Base-by-base conservation (phyloP, 2,888 invertebrate species). In the Synanthedon formicaeformis region DNA sequence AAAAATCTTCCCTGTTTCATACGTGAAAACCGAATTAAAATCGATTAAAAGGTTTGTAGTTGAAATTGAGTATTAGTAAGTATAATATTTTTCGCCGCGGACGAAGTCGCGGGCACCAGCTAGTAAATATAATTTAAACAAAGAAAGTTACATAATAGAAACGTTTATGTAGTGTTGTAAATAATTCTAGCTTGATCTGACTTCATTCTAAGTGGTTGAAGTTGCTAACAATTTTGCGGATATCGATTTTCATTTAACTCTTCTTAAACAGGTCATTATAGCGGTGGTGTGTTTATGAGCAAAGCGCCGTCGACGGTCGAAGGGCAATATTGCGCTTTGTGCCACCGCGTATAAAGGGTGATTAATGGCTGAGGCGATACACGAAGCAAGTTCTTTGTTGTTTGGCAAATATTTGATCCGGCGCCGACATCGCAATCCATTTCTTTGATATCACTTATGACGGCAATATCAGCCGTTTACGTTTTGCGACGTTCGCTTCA, bases 241-340 rank as follows among this genome's bases (percentile, higher is more conserved):
- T 80, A 83, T 81, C 65, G 80, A 83, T 83, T 83, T 80, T 79
- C 79, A 80, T 82, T 81, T 80, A 80, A 73, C 73, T 78, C 71
- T 75, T 75, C 77, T 76, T 76, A 76, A 76, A 69, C 73, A 77
- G 78, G 83, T 80, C 81, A 81, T 83, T 82, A 82, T 66, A 69
- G 71, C 71, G 69, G 69, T 78, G 69, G 69, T 78, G 75, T 78
- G 79, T 82, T 82, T 80, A 78, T 73, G 71, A 77, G 77, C 68
- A 73, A 67, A 73, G 70, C 68, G 69, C 60, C 62, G 65, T 69
- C 70, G 70, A 68, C 71, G 71, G 63, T 66, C 73, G 73, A 78
- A 76, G 73, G 76, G 81, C 81, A 81, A 84, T 81, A 83, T 81
- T 75, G 78, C 78, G 74, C 74, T 71, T 81, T 75, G 78, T 79